Conservation (phyloP, 2,113 vertebrate genomes). For the Gadus macrocephalus region DNA sequence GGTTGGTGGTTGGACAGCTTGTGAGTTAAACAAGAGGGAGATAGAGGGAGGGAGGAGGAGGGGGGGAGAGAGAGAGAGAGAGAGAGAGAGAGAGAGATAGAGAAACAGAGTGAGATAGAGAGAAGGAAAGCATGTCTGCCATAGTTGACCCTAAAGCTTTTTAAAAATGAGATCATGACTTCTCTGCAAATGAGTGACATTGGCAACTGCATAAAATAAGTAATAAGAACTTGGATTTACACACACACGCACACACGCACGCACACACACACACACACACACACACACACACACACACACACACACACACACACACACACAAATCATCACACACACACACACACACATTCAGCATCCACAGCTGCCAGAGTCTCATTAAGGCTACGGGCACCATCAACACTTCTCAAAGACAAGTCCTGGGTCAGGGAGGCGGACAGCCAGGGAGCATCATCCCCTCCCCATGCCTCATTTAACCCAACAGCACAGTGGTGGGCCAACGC, state of each 20-base stretch:
- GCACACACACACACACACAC: too few relatives aligned
- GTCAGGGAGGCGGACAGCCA: neutral
- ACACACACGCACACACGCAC: too few relatives aligned
- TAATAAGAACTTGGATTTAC: too few relatives aligned
- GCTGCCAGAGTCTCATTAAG: neutral
- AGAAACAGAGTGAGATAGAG: constrained; percentile 4
- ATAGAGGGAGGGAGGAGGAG: neutral
- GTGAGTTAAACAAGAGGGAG: neutral
- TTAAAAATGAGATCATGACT: too few relatives aligned
- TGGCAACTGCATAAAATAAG: too few relatives aligned
- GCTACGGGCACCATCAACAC: too few relatives aligned
- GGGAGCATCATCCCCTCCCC: neutral
- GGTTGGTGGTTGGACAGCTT: too few relatives aligned
- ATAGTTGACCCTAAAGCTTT: too few relatives aligned
- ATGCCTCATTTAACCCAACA: neutral
- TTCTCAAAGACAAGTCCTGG: too few relatives aligned
- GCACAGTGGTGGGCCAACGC: neutral
- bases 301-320: too few relatives aligned
- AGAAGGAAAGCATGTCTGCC: neutral
- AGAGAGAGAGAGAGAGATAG: constrained; percentile 4
- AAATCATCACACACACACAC: neutral
- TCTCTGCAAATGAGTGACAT: too few relatives aligned
- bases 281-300: too few relatives aligned
- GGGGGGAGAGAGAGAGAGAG: constrained; percentile 1
- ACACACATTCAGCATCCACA: neutral